Percentiles rank a stretch among this genome's conserved stretches.
phyloP scores from a whole-genome alignment of 2,113 vertebrate genomes.

The Anoplopoma fimbria region DNA sequence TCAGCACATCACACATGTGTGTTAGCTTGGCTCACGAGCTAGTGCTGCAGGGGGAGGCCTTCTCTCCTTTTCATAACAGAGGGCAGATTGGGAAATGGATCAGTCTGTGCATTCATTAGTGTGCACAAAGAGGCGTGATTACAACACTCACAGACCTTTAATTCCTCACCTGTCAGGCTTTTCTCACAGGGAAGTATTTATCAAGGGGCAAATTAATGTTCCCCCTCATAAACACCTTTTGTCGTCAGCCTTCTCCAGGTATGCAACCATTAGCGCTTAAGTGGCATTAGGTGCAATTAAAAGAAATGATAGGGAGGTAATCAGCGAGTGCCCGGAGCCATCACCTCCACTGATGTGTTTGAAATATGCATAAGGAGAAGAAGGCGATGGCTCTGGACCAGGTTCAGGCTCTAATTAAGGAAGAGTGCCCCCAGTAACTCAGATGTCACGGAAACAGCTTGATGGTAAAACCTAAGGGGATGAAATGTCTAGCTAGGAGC shows the following conservation, averaged over 20 bases:
- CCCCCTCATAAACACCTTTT: slow-evolving; percentile 61
- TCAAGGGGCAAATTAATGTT: slow-evolving; percentile 37
- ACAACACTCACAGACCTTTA: slow-evolving; percentile 49
- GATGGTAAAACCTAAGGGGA: slow-evolving; percentile 34
- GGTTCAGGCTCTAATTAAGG: slow-evolving; percentile 74
- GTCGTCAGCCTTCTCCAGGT: slow-evolving; percentile 58
- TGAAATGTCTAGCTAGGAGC: slow-evolving; percentile 36
- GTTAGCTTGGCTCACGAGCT: slow-evolving; percentile 50
- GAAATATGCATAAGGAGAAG: slow-evolving; percentile 70
- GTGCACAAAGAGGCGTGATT: slow-evolving; percentile 47
- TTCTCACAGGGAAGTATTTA: slow-evolving; percentile 60
- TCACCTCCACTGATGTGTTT: slow-evolving; percentile 68
- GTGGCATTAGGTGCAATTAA: slow-evolving; percentile 76
- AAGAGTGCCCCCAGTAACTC: slow-evolving; percentile 60
- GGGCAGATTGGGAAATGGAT: slow-evolving; percentile 62
- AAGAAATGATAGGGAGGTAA: slow-evolving; percentile 69
- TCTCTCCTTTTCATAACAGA: slow-evolving; percentile 55
- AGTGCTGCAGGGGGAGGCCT: slow-evolving; percentile 52
- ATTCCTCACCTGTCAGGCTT: slow-evolving; percentile 61
- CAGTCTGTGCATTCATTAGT: slow-evolving; percentile 63
- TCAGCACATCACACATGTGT: slow-evolving; percentile 52
- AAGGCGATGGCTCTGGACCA: slow-evolving; percentile 26
- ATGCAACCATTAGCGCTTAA: slow-evolving; percentile 71
- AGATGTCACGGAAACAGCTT: slow-evolving; percentile 70
- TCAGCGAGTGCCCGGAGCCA: slow-evolving; percentile 52